Evolutionary conservation across 1,140 invertebrate genomes (phyloP).

Genomic region (Pseudomyrmex flavicornis): DNA sequence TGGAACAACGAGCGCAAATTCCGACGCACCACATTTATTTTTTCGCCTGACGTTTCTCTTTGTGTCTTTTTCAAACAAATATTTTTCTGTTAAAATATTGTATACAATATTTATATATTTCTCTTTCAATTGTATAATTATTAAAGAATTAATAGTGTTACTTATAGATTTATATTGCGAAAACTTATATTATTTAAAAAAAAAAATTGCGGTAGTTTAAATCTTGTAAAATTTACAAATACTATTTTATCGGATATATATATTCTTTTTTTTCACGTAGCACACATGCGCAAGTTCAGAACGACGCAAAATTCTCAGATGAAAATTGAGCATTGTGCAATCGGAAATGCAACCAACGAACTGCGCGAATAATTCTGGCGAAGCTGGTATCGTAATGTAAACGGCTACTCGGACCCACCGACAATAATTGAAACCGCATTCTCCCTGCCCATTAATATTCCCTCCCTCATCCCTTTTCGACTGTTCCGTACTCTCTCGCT

Average conservation of each 20-base stretch:
- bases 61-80: slow-evolving; percentile 19
- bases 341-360: slow-evolving; percentile 56
- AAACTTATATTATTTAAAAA: neutral
- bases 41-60: neutral
- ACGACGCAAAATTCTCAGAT: slow-evolving; percentile 18
- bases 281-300: neutral
- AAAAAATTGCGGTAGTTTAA: too few species aligned
- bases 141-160: neutral
- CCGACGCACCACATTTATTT: slow-evolving; percentile 26
- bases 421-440: slow-evolving; percentile 83
- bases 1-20: neutral
- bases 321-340: slow-evolving; percentile 63
- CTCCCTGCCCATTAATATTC: slow-evolving; percentile 77
- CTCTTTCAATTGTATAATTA: too few species aligned
- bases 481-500: slow-evolving; percentile 28
- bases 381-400: slow-evolving; percentile 73
- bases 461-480: slow-evolving; percentile 35
- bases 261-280: neutral
- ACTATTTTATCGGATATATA: neutral
- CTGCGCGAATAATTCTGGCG: slow-evolving; percentile 67
- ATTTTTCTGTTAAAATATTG: slow-evolving; percentile 3
- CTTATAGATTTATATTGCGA: neutral
- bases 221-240: slow-evolving; percentile 6
- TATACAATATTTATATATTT: too few species aligned
- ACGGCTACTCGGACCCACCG: slow-evolving; percentile 74